Base-by-base conservation (phyloP, 37 sponge, comb jelly and placozoan species). In the Tethya wilhelma region DNA sequence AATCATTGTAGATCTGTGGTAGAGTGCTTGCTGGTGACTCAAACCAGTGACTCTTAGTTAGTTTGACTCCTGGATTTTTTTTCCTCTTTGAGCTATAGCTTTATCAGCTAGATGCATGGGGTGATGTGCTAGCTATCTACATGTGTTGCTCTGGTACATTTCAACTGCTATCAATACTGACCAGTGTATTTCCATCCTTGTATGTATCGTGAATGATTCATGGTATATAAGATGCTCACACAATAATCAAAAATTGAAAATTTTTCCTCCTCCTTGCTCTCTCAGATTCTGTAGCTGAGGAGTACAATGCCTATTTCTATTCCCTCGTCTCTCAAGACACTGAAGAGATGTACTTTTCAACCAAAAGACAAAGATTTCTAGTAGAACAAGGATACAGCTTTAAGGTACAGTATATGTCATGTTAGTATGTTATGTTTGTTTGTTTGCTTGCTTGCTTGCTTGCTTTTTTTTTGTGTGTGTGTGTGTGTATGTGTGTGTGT, bases 301-400 rank as follows among this genome's bases (percentile, higher is more conserved):
- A 91, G 67, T 98, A 92, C 79, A 98, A 98, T 79, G 99, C 99
- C 0, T 96, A 69, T 65, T 98, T 98, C 88, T 98, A 98, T 80
- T 91, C 99, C 17, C 96, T 98, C 19, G 91, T 98, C 9, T 97
- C 97, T 19, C 93, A 97, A 89, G 99, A 98, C 74, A 98, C 99
- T 0, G 94, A 98, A 62, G 99, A 98, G 68, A 96, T 96, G 99
- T 82, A 93, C 67, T 98, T 88, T 80, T 96, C 96, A 36, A 90
- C 91, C 38, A 98, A 98, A 75, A 77, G 99, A 44, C 99, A 98
- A 77, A 74, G 96, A 44, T 98, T 98, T 67, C 86, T 98, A 8
- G 94, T 98, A 17, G 95, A 98, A 76, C 99, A 98, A 73, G 99
- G 99, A 65, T 98, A 98, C 88, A 92, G 94, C 76, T 98, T 95